A percentile compares a stretch with the other conserved stretches of the same genome.
These are phyloP conservation scores for Platyrinchus mystaceus DNA, from an alignment of 2,797 vertebrate genomes.

Conservation along the genomic window DNA sequence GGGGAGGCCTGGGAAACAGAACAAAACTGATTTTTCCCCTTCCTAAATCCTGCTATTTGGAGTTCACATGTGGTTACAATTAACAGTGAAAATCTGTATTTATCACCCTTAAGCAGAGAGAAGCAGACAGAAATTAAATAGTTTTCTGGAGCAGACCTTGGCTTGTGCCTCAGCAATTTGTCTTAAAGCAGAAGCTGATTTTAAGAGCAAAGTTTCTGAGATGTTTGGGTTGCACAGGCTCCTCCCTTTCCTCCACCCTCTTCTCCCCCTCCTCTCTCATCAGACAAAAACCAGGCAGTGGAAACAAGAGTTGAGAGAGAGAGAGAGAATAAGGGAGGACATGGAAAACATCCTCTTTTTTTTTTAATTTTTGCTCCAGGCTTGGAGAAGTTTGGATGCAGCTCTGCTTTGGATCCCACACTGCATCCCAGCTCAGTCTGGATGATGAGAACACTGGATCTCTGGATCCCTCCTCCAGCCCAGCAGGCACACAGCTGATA, in stretches of 20 bases:
- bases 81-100: constrained; percentile 17
- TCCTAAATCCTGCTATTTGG: neutral
- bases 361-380: neutral
- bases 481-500: neutral
- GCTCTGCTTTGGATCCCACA: neutral
- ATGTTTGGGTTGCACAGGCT: neutral
- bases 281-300: neutral
- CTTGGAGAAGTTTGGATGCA: neutral
- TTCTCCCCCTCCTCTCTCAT: neutral
- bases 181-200: neutral
- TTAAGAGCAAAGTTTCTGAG: neutral
- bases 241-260: neutral
- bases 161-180: neutral
- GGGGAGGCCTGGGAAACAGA: constrained; percentile 42
- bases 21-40: neutral
- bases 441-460: neutral
- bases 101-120: constrained; percentile 25
- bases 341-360: neutral
- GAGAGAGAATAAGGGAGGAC: neutral
- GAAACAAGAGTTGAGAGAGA: neutral
- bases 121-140: neutral
- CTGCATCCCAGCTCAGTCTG: neutral
- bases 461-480: neutral
- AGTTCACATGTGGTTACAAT: constrained; percentile 51
- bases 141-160: neutral